A percentile compares a stretch with the other conserved stretches of the same genome.
Evolutionary conservation across 2,113 vertebrate species (phyloP).

Genomic region (Burhinus oedicnemus): DNA sequence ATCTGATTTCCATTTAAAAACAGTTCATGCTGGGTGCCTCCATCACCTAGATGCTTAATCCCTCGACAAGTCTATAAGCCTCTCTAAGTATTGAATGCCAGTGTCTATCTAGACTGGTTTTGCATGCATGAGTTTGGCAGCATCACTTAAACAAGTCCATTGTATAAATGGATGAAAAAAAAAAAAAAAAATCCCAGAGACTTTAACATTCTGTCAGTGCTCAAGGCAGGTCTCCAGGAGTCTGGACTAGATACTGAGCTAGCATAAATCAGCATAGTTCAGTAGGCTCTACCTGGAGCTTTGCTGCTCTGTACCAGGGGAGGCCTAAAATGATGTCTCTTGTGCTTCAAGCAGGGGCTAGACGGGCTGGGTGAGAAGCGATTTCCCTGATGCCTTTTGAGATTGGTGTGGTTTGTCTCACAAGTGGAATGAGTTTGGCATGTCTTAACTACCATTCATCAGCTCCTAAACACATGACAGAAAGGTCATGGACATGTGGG

Average conservation of each 20-base stretch:
- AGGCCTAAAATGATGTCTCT: not conserved
- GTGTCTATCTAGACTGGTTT: not conserved
- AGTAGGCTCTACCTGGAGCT: not conserved
- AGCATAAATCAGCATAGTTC: not conserved
- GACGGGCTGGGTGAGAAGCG: not conserved
- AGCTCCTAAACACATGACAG: constrained; percentile 13
- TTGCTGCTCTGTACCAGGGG: not conserved
- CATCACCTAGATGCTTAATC: not conserved
- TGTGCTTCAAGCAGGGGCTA: not conserved
- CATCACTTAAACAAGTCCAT: not conserved
- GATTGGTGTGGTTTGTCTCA: not conserved
- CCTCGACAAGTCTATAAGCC: not conserved
- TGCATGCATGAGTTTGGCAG: not conserved
- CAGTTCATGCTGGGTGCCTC: not conserved
- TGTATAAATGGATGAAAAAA: not conserved
- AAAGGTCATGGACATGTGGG: not conserved
- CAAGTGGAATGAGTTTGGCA: not conserved
- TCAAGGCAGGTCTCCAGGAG: not conserved
- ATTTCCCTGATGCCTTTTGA: not conserved
- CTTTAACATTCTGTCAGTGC: not conserved
- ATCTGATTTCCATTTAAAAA: not conserved
- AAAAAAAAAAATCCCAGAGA: not conserved
- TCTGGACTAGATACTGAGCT: not conserved
- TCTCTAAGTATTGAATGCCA: not conserved
- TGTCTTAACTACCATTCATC: not conserved